These are phyloP conservation scores for Sus cebifrons DNA, from an alignment of 2,797 vertebrate genomes.

Conservation along the genomic window DNA sequence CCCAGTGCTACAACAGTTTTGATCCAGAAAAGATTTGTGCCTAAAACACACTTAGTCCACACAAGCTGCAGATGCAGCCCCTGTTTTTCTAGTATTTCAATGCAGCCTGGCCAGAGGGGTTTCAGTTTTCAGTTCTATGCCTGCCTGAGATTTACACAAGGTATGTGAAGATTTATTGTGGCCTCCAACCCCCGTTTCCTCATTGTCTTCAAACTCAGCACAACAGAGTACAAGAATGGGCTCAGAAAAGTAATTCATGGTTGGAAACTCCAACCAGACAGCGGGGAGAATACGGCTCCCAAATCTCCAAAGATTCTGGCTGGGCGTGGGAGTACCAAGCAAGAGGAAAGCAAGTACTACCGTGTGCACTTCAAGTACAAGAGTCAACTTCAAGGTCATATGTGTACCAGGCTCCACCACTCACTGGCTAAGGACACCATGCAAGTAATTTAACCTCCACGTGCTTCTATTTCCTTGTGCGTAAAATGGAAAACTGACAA, in stretches of 20 bases:
- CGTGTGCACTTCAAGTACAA: neutral
- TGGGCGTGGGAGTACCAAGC: neutral
- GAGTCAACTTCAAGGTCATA: neutral
- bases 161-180: conserved; percentile 44
- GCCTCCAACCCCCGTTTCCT: conserved; percentile 59
- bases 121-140: neutral
- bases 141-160: neutral
- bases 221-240: neutral
- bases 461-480: neutral
- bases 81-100: conserved; percentile 30
- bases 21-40: conserved; percentile 14
- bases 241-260: conserved; percentile 40
- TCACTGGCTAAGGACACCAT: neutral
- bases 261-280: conserved; percentile 16
- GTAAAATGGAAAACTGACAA: neutral
- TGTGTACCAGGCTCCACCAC: neutral
- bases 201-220: conserved; percentile 58
- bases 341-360: neutral
- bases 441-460: neutral
- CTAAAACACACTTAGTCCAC: neutral
- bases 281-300: neutral
- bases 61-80: conserved; percentile 14
- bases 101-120: neutral
- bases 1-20: neutral
- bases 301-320: neutral